Conservation (phyloP, 2,888 invertebrate species). For the Lochmaea crataegi region DNA sequence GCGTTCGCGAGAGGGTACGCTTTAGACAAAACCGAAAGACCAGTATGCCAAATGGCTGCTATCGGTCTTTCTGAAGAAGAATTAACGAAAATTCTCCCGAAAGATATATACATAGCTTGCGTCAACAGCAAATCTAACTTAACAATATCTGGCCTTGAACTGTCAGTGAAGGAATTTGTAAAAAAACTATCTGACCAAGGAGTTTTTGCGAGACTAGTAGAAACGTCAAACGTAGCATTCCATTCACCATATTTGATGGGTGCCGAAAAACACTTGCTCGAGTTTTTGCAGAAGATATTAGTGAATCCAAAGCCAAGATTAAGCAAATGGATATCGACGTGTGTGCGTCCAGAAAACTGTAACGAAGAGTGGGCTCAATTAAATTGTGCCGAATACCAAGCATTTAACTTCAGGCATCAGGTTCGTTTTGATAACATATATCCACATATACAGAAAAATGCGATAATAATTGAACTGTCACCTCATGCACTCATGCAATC, state of each 20-base stretch:
- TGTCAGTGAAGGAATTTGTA: constrained; percentile 75
- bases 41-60: constrained; percentile 69
- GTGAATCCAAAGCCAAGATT: constrained; percentile 75
- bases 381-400: constrained; percentile 87
- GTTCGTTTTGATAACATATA: constrained; percentile 80
- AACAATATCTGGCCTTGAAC: constrained; percentile 88
- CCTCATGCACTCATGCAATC: constrained; percentile 88
- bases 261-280: constrained; percentile 70
- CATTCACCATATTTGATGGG: constrained; percentile 82
- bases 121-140: constrained; percentile 88
- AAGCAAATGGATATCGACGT: constrained; percentile 86
- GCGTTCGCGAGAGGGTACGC: constrained; percentile 71
- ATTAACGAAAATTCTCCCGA: constrained; percentile 71
- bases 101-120: constrained; percentile 85
- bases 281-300: constrained; percentile 74
- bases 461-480: constrained; percentile 84
- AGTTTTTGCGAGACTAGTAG: constrained; percentile 81
- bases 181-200: constrained; percentile 73
- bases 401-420: constrained; percentile 80
- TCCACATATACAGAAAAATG: constrained; percentile 79
- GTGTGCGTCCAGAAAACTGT: constrained; percentile 72
- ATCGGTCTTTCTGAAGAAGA: constrained; percentile 68
- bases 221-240: constrained; percentile 85
- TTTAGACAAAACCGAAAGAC: constrained; percentile 57
- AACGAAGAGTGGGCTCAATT: constrained; percentile 70